phyloP scores from a whole-genome alignment of 2,888 invertebrate species.

The Dasypogon diadema region DNA sequence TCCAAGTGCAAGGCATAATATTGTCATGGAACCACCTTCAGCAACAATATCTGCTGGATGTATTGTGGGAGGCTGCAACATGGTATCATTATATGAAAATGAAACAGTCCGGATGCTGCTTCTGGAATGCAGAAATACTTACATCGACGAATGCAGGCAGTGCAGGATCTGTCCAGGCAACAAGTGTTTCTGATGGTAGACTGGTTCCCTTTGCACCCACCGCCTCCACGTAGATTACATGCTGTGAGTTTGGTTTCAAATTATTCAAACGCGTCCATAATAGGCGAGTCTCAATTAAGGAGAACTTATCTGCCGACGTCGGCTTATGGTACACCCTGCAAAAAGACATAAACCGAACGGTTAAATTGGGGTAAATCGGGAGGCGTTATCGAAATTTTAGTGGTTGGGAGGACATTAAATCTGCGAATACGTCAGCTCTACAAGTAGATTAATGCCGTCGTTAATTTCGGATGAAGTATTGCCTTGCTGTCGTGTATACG shows the following conservation, averaged over 20 bases:
- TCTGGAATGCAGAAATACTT: conserved; percentile 58
- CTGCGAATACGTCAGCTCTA: not conserved
- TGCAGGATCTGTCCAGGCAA: conserved; percentile 90
- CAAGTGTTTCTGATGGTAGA: conserved; percentile 82
- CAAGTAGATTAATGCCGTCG: conserved; percentile 42
- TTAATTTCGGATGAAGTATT: conserved; percentile 39
- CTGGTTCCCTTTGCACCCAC: conserved; percentile 78
- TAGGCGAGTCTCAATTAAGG: conserved; percentile 75
- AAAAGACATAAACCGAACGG: conserved; percentile 1
- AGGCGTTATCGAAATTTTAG: not conserved
- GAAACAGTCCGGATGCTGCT: not conserved
- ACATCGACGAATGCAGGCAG: conserved; percentile 90
- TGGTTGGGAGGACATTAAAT: conserved; percentile 4
- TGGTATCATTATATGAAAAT: conserved; percentile 51
- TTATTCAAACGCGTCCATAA: conserved; percentile 79
- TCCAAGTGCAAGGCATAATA: conserved; percentile 86
- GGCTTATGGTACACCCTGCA: conserved; percentile 79
- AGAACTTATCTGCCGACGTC: conserved; percentile 73
- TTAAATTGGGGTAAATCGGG: conserved; percentile 17
- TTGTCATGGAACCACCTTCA: conserved; percentile 88
- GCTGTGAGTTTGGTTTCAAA: conserved; percentile 83
- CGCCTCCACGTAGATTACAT: conserved; percentile 82
- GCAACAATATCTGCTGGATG: conserved; percentile 86
- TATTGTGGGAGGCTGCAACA: conserved; percentile 80
- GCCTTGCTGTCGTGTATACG: not conserved